phyloP scores from a whole-genome alignment of 2,113 vertebrate genomes.

The Microcebus ravelobensis region DNA sequence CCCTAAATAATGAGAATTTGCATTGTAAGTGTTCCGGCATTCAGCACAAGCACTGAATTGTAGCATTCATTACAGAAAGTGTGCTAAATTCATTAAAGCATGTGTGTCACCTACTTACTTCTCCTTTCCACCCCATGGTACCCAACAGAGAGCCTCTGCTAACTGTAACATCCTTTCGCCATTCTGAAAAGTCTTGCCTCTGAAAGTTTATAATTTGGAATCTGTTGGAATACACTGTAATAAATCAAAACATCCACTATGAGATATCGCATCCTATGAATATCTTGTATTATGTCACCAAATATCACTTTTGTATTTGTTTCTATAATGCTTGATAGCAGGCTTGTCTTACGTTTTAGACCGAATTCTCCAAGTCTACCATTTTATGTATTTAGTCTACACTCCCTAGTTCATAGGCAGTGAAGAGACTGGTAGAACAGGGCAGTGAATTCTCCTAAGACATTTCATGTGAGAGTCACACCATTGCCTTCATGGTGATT shows the following conservation, averaged over 20 bases:
- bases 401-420: background rate
- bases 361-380: background rate
- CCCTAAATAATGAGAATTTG: background rate
- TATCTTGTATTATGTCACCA: background rate
- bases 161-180: background rate
- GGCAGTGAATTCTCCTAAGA: background rate
- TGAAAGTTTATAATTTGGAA: background rate
- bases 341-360: background rate
- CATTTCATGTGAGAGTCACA: fast-evolving
- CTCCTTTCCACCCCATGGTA: fast-evolving
- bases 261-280: background rate
- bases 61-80: background rate
- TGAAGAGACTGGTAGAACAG: background rate
- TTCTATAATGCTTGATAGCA: background rate
- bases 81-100: background rate
- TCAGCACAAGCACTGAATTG: background rate
- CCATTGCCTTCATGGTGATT: background rate
- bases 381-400: background rate
- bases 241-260: background rate
- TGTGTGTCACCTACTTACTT: background rate
- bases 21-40: background rate
- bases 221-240: background rate
- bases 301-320: background rate
- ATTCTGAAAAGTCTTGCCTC: background rate
- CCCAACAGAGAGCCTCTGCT: background rate